These are phyloP conservation scores for Lophotis ruficrista DNA, from an alignment of 2,113 vertebrate genomes.

Conservation along the genomic window DNA sequence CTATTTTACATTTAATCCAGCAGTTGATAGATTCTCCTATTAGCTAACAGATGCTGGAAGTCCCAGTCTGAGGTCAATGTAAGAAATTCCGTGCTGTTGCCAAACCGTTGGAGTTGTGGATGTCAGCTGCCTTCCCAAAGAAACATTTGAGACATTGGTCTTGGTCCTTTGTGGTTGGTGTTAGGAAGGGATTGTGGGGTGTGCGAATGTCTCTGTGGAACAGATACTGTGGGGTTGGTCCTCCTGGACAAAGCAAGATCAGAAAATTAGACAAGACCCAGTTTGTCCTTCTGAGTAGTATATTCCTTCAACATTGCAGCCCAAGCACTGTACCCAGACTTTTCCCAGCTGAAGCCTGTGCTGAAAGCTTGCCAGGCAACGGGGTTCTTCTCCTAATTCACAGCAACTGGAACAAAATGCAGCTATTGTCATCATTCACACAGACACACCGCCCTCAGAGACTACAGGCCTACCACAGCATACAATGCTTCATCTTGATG, in stretches of 20 bases:
- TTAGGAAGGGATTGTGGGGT: not conserved
- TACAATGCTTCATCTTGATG: not conserved
- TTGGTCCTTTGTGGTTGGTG: not conserved
- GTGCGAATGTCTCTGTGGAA: not conserved
- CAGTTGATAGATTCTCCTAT: not conserved
- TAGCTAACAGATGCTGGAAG: not conserved
- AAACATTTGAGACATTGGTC: not conserved
- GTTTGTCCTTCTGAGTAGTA: not conserved
- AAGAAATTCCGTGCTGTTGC: not conserved
- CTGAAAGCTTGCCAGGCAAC: not conserved
- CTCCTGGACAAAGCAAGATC: not conserved
- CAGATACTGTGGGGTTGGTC: rapidly evolving
- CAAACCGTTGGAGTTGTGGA: not conserved
- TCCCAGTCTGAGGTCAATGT: not conserved
- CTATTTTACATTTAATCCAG: not conserved
- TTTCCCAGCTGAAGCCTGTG: not conserved
- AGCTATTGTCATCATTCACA: not conserved
- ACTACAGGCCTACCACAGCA: not conserved
- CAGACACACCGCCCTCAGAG: not conserved
- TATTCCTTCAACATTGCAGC: not conserved
- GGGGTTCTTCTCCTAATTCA: not conserved
- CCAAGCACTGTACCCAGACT: not conserved
- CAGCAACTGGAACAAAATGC: constrained; percentile 2
- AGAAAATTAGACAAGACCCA: not conserved
- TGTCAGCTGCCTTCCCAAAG: not conserved